These are phyloP conservation scores for Aleiodes alternator DNA, from an alignment of 2,888 invertebrate species.

Conservation along the genomic window DNA sequence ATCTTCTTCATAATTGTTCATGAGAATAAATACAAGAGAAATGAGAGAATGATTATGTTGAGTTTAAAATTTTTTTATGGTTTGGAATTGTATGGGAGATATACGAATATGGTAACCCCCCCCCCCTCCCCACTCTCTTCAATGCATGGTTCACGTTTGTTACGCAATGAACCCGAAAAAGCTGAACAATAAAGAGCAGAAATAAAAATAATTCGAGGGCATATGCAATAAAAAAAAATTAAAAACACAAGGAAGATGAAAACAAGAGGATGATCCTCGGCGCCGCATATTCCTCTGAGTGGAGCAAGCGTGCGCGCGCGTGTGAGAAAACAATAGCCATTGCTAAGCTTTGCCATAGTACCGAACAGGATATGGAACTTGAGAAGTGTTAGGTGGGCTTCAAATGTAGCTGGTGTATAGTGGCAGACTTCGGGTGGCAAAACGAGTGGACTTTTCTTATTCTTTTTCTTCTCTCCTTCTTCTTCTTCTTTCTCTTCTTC, in stretches of 20 bases:
- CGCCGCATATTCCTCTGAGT: slow-evolving; percentile 31
- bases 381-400: slow-evolving; percentile 61
- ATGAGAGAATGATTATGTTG: neutral
- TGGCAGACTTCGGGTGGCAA: slow-evolving; percentile 44
- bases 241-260: slow-evolving; percentile 6
- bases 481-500: neutral
- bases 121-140: too few relatives aligned
- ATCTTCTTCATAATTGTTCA: slow-evolving; percentile 30
- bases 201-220: neutral
- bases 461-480: neutral
- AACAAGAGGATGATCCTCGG: slow-evolving; percentile 32
- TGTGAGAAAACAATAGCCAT: slow-evolving; percentile 52
- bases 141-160: too few relatives aligned
- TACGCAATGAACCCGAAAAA: neutral
- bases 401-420: slow-evolving; percentile 35
- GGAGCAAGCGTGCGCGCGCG: slow-evolving; percentile 27
- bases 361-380: slow-evolving; percentile 73
- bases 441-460: slow-evolving; percentile 32
- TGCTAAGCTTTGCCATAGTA: slow-evolving; percentile 30
- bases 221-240: neutral
- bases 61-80: neutral
- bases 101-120: too few relatives aligned
- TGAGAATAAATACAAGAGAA: neutral
- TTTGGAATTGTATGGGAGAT: neutral
- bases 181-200: slow-evolving; percentile 6